Conservation (phyloP, 2,888 invertebrate genomes). For the Cyclophora albipunctata region DNA sequence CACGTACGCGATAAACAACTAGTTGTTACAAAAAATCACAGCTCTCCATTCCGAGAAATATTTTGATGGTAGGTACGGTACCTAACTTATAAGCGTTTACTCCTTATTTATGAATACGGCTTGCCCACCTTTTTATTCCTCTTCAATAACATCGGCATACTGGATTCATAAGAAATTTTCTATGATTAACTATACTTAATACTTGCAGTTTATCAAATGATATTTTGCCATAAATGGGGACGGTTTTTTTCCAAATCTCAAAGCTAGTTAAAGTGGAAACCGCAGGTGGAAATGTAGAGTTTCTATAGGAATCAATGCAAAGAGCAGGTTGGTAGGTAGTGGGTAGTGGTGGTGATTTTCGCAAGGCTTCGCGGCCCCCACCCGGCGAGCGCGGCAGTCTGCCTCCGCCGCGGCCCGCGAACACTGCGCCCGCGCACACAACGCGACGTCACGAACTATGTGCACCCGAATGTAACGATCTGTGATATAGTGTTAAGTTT, state of each 20-base stretch:
- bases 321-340: constrained; percentile 10
- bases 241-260: too few species aligned
- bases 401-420: constrained; percentile 53
- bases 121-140: too few species aligned
- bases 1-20: constrained; percentile 28
- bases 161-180: too few species aligned
- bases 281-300: background rate
- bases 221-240: too few species aligned
- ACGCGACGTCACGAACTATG: constrained; percentile 37
- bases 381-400: constrained; percentile 56
- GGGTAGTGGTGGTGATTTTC: constrained; percentile 46
- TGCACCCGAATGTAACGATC: constrained; percentile 56
- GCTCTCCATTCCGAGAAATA: constrained; percentile 6
- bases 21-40: constrained; percentile 18
- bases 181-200: too few species aligned
- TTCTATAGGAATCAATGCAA: constrained; percentile 2
- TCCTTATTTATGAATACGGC: too few species aligned
- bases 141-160: too few species aligned
- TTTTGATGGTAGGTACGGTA: too few species aligned
- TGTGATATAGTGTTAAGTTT: constrained; percentile 71
- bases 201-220: too few species aligned
- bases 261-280: too few species aligned
- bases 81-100: too few species aligned
- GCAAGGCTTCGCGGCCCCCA: constrained; percentile 68
- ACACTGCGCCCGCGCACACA: constrained; percentile 28